Conservation (phyloP, 2,797 vertebrate genomes). For the Takifugu ocellatus region DNA sequence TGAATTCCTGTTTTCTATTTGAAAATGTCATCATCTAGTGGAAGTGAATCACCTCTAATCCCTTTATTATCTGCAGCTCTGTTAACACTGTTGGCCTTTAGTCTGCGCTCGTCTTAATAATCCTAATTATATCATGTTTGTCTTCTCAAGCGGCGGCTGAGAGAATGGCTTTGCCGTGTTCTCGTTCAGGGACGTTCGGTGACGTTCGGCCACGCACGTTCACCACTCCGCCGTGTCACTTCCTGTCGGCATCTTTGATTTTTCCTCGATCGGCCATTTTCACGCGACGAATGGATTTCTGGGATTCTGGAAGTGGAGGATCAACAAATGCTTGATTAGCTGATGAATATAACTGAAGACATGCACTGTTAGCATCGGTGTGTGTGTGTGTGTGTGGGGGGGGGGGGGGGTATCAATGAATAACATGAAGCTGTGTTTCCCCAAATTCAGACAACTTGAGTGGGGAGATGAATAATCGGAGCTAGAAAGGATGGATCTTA, state of each 20-base stretch:
- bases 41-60: conserved; percentile 55
- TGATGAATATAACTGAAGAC: conserved; percentile 11
- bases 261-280: conserved; percentile 45
- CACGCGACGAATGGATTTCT: conserved; percentile 60
- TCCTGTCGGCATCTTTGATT: conserved; percentile 41
- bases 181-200: conserved; percentile 14
- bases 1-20: conserved; percentile 44
- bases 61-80: conserved; percentile 43
- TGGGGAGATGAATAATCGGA: conserved; percentile 59
- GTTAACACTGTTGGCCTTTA: conserved; percentile 56
- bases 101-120: conserved; percentile 52
- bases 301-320: conserved; percentile 45
- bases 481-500: conserved; percentile 56
- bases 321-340: conserved; percentile 42
- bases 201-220: not conserved
- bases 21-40: conserved; percentile 42
- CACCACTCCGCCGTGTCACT: conserved; percentile 3
- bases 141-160: conserved; percentile 45
- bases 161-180: conserved; percentile 25
- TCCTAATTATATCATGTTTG: conserved; percentile 54
- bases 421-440: conserved; percentile 36
- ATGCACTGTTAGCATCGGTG: conserved; percentile 10
- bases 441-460: conserved; percentile 49
- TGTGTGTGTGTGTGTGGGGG: no score
- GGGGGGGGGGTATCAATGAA: conserved; percentile 40